A percentile compares a stretch with the other conserved stretches of the same genome.
phyloP scores from a whole-genome alignment of 2,888 invertebrate genomes.

The Drosophila meridionalis region DNA sequence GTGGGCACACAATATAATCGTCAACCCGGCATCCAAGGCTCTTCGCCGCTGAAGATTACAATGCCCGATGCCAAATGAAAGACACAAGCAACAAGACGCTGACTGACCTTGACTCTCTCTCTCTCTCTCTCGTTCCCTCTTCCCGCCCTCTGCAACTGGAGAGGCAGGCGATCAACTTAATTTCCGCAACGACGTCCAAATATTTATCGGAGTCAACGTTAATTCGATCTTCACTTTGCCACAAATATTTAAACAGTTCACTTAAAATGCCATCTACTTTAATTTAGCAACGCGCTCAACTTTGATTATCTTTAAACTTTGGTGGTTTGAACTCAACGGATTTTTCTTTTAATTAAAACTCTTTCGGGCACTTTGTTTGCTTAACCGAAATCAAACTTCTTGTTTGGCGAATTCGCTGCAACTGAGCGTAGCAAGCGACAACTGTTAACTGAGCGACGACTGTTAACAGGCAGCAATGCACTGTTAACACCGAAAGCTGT shows the following conservation, averaged over 20 bases:
- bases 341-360: constrained; percentile 35
- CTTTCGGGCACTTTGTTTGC: constrained; percentile 22
- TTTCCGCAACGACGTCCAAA: constrained; percentile 21
- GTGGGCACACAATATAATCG: constrained; percentile 61
- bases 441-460: constrained; percentile 26
- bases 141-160: neutral
- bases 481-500: neutral
- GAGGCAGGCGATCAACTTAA: neutral
- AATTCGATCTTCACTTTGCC: neutral
- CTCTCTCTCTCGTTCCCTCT: neutral
- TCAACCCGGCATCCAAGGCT: constrained; percentile 45
- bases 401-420: constrained; percentile 26
- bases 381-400: constrained; percentile 46
- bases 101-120: constrained; percentile 37
- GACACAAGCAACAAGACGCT: neutral
- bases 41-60: constrained; percentile 21
- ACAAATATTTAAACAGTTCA: constrained; percentile 29
- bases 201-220: constrained; percentile 12
- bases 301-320: constrained; percentile 23
- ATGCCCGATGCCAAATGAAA: constrained; percentile 35
- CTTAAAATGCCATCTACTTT: neutral
- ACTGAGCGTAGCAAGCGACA: constrained; percentile 5
- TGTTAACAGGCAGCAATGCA: constrained; percentile 30
- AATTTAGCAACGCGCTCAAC: constrained; percentile 15
- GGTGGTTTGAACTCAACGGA: constrained; percentile 41